Base-by-base conservation (phyloP, 2,888 invertebrate genomes). In the Noctua janthina region DNA sequence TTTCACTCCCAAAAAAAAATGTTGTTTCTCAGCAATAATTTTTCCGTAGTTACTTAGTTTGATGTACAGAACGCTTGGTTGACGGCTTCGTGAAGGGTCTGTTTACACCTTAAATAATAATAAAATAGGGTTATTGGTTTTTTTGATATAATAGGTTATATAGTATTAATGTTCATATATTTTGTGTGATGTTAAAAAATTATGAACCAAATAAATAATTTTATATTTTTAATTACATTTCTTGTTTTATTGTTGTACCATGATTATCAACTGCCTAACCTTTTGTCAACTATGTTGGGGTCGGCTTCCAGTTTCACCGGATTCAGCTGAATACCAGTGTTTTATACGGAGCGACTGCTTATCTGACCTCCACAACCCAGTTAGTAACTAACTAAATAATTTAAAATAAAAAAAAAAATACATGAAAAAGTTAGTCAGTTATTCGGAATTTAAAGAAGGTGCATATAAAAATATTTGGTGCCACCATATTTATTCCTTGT, bases 171-270 rank as follows among this genome's bases (percentile, higher is more conserved):
- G 23, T 76, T 64, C 43, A 59, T 79, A 68, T 82, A 54, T 64
- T 74, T 70, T 83, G 64, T 83, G 78, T 83, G 71, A 79, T 74
- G 20, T 62, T 39, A 54, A 78, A 49, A 82, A 78, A 76, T 69
- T 1, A 29, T 73, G 43, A 75, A 86, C 85, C 87, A 85, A 85
- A 85, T 86, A 86, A 86, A 85, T 84, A 74, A 1, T 77, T 78
- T 78, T 64, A 13, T 72, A 74, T 66, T 56, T 82, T 74, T n/a
- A 5, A 64, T 3, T 10, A 20, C 7, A 17, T 17, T 76, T 20
- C 13, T 46, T 73, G 64, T 74, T 35, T 82, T 62, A 71, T 72
- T 83, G 43, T 8, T 51, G 35, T 71, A 7, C 15, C 39, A 49
- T 17, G 39, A 39, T 39, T 29, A 15, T 7, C 7, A 59, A 13